These are phyloP conservation scores for Argyresthia albistria DNA, from an alignment of 2,888 invertebrate species.

Conservation along the genomic window DNA sequence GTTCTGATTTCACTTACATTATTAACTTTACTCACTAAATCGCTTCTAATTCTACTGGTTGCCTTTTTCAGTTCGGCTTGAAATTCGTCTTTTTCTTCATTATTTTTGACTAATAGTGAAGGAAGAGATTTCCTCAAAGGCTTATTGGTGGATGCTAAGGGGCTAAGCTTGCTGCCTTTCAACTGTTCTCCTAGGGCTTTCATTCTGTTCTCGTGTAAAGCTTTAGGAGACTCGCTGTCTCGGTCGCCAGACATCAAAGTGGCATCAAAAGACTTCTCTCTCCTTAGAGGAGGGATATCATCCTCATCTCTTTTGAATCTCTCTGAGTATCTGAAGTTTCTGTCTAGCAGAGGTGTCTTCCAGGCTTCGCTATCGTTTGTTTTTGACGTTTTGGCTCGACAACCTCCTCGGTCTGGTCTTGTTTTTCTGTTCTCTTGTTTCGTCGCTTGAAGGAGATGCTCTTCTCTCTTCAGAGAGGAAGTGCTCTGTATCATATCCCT, in stretches of 20 bases:
- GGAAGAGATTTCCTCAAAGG: constrained; percentile 69
- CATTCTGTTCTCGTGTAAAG: constrained; percentile 39
- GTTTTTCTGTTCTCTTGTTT: constrained; percentile 61
- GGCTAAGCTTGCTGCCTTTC: constrained; percentile 37
- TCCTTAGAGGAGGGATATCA: constrained; percentile 47
- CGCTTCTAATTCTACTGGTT: constrained; percentile 63
- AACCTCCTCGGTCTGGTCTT: constrained; percentile 61
- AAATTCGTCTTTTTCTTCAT: constrained; percentile 70
- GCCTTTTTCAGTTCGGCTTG: constrained; percentile 66
- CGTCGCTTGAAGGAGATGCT: constrained; percentile 56
- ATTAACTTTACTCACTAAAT: constrained; percentile 59
- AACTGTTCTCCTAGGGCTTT: constrained; percentile 46
- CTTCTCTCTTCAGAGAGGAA: constrained; percentile 56
- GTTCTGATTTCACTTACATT: constrained; percentile 59
- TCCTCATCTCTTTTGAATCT: constrained; percentile 53
- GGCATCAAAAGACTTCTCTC: constrained; percentile 67
- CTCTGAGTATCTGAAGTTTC: constrained; percentile 64
- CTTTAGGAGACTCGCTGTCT: constrained; percentile 44
- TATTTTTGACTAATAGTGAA: constrained; percentile 62
- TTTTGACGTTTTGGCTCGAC: constrained; percentile 60
- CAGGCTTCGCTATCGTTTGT: constrained; percentile 55
- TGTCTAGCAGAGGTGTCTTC: constrained; percentile 58
- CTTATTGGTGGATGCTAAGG: constrained; percentile 40
- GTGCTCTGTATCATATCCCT: constrained; percentile 56
- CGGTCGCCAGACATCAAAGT: constrained; percentile 45